Evolutionary conservation across 2,113 vertebrate genomes (phyloP).

Genomic region (Pantherophis guttatus): DNA sequence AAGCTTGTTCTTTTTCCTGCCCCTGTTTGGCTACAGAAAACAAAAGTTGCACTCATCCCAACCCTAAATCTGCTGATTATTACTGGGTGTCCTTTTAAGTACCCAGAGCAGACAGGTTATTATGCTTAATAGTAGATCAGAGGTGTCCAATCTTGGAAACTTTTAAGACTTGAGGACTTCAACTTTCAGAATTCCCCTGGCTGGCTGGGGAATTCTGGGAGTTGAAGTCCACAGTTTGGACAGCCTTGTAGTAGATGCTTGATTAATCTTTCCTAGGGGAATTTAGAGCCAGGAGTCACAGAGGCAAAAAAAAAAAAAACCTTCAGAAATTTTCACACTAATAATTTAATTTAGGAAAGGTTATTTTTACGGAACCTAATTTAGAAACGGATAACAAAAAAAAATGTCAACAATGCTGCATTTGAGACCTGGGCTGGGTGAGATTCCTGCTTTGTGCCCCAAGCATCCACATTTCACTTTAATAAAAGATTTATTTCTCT

Average conservation of each 20-base stretch:
- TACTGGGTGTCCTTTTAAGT: not conserved
- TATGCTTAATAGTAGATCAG: too few relatives aligned
- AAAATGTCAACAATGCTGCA: not conserved
- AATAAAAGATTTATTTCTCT: not conserved
- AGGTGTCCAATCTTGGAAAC: not conserved
- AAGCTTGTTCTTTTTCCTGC: not conserved
- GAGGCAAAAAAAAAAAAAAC: not conserved
- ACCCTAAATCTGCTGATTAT: not conserved
- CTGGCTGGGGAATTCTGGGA: not conserved
- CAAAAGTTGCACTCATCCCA: slow-evolving; percentile 16
- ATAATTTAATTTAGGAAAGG: not conserved
- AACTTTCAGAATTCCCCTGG: not conserved
- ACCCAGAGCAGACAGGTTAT: accelerated
- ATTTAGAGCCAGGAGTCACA: not conserved
- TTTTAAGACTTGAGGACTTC: not conserved
- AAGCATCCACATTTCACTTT: not conserved
- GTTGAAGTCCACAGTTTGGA: not conserved
- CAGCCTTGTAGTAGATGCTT: not conserved
- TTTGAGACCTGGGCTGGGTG: not conserved
- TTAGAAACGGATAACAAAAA: not conserved
- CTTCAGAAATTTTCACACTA: not conserved
- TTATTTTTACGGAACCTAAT: not conserved
- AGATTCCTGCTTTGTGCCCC: not conserved
- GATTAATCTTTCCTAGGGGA: not conserved
- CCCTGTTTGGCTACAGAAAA: not conserved